These are phyloP conservation scores for Tokudaia tokunoshimensis DNA, from an alignment of 2,797 vertebrate species.

Conservation along the genomic window DNA sequence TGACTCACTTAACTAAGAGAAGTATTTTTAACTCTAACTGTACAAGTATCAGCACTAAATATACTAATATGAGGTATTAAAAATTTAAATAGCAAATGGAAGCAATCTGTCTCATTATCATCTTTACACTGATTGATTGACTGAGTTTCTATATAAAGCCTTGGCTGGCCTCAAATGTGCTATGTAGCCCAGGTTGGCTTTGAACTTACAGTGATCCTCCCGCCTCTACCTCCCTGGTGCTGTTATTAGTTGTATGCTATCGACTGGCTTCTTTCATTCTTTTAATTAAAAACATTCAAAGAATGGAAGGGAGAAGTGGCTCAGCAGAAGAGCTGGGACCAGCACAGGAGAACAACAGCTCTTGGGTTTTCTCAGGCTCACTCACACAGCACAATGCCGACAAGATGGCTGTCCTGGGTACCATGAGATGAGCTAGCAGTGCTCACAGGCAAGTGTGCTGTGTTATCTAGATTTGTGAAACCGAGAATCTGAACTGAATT, in stretches of 20 bases:
- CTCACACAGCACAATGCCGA: too few relatives aligned
- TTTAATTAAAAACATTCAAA: conserved; percentile 47
- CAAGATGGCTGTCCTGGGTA: neutral
- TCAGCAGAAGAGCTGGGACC: neutral
- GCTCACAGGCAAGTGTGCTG: neutral
- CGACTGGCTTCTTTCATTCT: neutral
- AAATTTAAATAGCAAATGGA: conserved; percentile 23
- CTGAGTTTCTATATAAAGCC: neutral
- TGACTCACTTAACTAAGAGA: conserved; percentile 53
- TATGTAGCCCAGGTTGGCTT: neutral
- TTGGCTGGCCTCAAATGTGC: neutral
- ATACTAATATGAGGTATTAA: conserved; percentile 33
- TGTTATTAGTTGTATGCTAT: neutral
- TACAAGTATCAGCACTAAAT: conserved; percentile 9
- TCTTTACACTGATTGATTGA: neutral
- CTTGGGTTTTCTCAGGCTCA: neutral
- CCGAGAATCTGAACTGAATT: conserved; percentile 1
- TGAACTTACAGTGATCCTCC: neutral
- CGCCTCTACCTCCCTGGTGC: neutral
- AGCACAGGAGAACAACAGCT: neutral
- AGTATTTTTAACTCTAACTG: conserved; percentile 38
- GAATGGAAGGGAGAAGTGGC: neutral
- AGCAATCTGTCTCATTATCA: neutral
- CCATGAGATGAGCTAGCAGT: neutral
- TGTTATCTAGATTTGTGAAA: neutral